Conservation (phyloP, 2,888 invertebrate species). For the Kuschelorhynchus macadamiae region DNA sequence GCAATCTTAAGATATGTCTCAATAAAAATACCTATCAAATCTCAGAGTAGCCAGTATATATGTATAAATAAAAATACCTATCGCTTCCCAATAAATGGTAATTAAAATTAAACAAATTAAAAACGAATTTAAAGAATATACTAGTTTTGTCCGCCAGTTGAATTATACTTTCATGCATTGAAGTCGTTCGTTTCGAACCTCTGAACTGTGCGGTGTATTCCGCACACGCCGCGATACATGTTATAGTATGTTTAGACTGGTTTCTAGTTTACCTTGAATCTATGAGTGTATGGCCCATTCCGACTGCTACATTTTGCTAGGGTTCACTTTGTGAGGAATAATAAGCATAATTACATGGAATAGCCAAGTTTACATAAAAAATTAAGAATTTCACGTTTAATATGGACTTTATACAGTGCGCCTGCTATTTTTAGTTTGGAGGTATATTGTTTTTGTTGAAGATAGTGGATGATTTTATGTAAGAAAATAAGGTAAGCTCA, state of each 20-base stretch:
- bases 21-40: too few relatives aligned
- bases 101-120: background rate
- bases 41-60: background rate
- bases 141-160: background rate
- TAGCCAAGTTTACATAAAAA: background rate
- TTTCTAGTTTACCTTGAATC: background rate
- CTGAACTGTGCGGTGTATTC: slow-evolving; percentile 7
- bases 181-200: slow-evolving; percentile 8
- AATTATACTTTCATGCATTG: slow-evolving; percentile 1
- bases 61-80: background rate
- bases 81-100: too few relatives aligned
- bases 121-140: background rate
- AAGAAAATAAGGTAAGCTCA: too few relatives aligned
- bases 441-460: too few relatives aligned
- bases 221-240: background rate
- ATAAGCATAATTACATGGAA: slow-evolving; percentile 2
- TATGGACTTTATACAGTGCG: background rate
- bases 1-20: too few relatives aligned
- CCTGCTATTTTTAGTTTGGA: background rate
- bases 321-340: background rate
- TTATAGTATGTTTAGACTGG: background rate
- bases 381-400: background rate
- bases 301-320: background rate
- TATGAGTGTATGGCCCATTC: background rate
- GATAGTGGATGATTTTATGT: too few relatives aligned